phyloP scores from a whole-genome alignment of 2,797 vertebrate genomes.

The Platyrinchus mystaceus region DNA sequence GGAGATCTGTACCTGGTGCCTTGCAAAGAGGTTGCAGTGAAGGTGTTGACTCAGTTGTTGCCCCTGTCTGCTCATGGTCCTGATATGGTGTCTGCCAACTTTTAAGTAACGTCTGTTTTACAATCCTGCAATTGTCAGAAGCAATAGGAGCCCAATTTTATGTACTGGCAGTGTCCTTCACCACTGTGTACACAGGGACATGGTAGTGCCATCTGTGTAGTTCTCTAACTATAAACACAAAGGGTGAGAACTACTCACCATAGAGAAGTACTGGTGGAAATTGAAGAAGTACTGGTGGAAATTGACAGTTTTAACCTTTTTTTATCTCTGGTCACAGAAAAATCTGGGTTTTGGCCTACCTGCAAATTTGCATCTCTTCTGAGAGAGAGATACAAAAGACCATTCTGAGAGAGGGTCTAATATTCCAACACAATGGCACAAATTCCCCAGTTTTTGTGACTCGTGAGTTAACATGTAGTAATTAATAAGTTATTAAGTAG shows the following conservation, averaged over 20 bases:
- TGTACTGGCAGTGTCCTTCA: background rate
- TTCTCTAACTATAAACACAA: background rate
- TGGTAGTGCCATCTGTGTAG: background rate
- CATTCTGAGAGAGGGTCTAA: background rate
- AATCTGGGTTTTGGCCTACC: background rate
- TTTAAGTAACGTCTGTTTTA: background rate
- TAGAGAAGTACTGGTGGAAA: background rate
- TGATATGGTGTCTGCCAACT: background rate
- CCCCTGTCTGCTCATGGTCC: background rate
- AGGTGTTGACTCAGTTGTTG: background rate
- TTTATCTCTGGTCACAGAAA: background rate
- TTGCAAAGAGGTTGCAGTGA: background rate
- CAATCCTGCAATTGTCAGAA: background rate
- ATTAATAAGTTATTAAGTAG: background rate
- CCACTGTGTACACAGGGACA: background rate
- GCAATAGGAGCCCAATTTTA: background rate
- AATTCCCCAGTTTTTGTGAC: background rate
- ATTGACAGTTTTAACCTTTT: background rate
- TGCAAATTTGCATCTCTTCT: background rate
- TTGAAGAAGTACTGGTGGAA: background rate
- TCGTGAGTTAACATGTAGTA: background rate
- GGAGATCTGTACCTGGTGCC: background rate
- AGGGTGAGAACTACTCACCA: background rate
- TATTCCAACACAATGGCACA: background rate
- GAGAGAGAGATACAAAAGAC: background rate